These are phyloP conservation scores for Didymodactylos carnosus DNA, from an alignment of 2,888 invertebrate genomes.

Conservation along the genomic window DNA sequence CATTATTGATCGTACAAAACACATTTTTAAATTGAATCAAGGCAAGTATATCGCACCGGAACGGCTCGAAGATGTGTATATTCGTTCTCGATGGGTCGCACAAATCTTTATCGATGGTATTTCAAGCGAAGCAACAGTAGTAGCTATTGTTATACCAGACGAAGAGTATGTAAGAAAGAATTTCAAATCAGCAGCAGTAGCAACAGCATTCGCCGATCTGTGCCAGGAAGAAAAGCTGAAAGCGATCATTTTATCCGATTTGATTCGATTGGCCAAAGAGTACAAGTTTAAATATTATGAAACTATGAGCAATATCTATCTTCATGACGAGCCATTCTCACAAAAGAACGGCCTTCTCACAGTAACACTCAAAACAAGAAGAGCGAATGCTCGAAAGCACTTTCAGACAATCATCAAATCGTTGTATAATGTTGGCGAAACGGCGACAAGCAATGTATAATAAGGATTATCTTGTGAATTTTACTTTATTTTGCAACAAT, in stretches of 20 bases:
- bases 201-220: constrained; percentile 25
- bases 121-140: constrained; percentile 48
- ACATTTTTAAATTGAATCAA: constrained; percentile 11
- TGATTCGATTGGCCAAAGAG: constrained; percentile 1
- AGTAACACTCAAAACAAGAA: background rate
- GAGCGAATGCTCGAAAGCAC: background rate
- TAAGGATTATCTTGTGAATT: background rate
- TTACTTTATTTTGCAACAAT: too few species aligned
- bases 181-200: constrained; percentile 54
- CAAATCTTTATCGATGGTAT: constrained; percentile 12
- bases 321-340: background rate
- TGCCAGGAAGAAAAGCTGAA: constrained; percentile 7
- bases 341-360: background rate
- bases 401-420: background rate
- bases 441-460: background rate
- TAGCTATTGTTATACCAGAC: constrained; percentile 83
- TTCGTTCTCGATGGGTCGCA: constrained; percentile 1
- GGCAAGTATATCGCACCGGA: constrained; percentile 13
- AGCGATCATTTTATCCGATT: constrained; percentile 4
- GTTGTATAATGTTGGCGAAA: background rate
- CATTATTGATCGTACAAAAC: constrained; percentile 6
- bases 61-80: constrained; percentile 7
- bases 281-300: constrained; percentile 1
- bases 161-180: constrained; percentile 51
- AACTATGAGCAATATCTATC: background rate